phyloP scores from a whole-genome alignment of 2,797 vertebrate genomes.

The Garrulus glandarius region DNA sequence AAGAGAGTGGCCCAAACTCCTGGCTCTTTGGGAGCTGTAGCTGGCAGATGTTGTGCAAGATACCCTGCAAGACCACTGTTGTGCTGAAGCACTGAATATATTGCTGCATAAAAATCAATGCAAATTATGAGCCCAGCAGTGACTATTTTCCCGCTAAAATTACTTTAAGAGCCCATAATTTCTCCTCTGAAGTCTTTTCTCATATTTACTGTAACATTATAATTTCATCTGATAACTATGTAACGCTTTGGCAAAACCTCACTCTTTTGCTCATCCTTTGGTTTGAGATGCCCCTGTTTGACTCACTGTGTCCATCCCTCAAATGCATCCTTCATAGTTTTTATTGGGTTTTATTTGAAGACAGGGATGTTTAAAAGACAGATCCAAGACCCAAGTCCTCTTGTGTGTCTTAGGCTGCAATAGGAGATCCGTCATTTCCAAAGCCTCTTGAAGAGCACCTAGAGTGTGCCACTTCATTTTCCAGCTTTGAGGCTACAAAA shows the following conservation, averaged over 20 bases:
- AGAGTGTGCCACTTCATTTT: background rate
- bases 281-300: background rate
- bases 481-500: background rate
- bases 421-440: background rate
- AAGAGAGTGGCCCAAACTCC: background rate
- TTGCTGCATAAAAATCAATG: background rate
- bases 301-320: background rate
- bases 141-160: background rate
- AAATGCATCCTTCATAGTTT: background rate
- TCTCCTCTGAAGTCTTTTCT: background rate
- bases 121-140: background rate
- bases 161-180: background rate
- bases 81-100: background rate
- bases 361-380: background rate
- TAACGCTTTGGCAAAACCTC: background rate
- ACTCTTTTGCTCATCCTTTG: background rate
- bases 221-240: background rate
- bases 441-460: background rate
- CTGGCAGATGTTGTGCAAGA: background rate
- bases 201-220: background rate
- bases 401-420: background rate
- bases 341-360: background rate
- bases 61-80: background rate
- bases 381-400: background rate
- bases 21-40: background rate